Base-by-base conservation (phyloP, 1,140 invertebrate genomes). In the Brachionus sp. region DNA sequence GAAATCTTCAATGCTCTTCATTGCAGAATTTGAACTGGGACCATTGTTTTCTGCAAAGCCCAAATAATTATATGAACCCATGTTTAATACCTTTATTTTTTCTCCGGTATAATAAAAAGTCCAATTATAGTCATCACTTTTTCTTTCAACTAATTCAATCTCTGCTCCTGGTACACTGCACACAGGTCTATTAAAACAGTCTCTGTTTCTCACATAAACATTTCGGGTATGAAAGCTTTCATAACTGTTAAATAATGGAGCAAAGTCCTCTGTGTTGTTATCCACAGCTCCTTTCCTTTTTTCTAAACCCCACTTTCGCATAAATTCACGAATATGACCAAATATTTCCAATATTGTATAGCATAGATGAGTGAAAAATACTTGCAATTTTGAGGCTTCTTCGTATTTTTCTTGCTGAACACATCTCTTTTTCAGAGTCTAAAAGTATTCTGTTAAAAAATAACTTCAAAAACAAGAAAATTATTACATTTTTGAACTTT, bases 111-210 rank as follows among this genome's bases (percentile, higher is more conserved):
- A 82, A 25, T 64, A 42, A 68, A 16, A 82, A 37, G 53, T 82
- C 77, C 77, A 97, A 83, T 95, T 94, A 87, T 93, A 93, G 89
- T 98, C 95, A 64, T 91, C 90, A 0, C 94, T 94, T 66, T 92
- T 88, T 82, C 95, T 91, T 87, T 97, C 93, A 87, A 96, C 93
- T 19, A 98, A 90, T 12, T 92, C 92, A 73, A 98, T 91, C 85
- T 92, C 91, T 44, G 93, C 93, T n/a, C 95, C 95, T 33, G 97
- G 95, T 66, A 95, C 93, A 87, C 94, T 95, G 87, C 92, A 93
- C 84, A 98, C 95, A 25, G 96, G 95, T 84, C 93, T 92, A 90
- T 97, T 96, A 93, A 95, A 97, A 88, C 95, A 95, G 90, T 98
- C 95, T 80, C 93, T 91, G 44, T 97, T 92, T 85, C 96, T 91